These are phyloP conservation scores for Lepisosteus osseus DNA, from an alignment of 2,113 vertebrate genomes.

Conservation along the genomic window DNA sequence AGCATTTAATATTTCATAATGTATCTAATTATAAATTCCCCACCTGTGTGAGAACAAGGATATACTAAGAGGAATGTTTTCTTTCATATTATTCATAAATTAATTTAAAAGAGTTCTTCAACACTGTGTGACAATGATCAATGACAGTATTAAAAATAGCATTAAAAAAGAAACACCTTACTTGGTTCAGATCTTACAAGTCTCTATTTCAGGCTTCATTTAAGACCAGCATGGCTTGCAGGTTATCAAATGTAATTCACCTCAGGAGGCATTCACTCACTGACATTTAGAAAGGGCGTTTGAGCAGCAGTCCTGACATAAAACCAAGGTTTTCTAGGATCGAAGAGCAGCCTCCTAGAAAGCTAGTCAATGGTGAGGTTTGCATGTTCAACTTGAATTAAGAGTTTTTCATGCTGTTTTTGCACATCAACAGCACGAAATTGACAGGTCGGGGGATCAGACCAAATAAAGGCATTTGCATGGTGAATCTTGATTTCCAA, in stretches of 20 bases:
- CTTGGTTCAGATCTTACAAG: not conserved
- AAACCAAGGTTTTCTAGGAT: constrained; percentile 50
- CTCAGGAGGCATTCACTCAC: constrained; percentile 42
- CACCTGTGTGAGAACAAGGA: constrained; percentile 24
- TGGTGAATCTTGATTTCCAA: not conserved
- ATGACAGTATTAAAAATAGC: not conserved
- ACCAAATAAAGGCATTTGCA: not conserved
- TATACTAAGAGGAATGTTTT: constrained; percentile 26
- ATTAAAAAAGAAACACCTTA: constrained; percentile 3
- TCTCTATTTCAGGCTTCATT: not conserved
- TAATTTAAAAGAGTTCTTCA: constrained; percentile 18
- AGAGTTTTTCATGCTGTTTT: constrained; percentile 38
- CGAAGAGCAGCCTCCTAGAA: constrained; percentile 39
- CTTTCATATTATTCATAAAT: constrained; percentile 1
- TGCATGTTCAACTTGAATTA: constrained; percentile 42
- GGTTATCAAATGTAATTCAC: constrained; percentile 29
- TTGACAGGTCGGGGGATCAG: constrained; percentile 28
- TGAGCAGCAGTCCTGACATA: constrained; percentile 46
- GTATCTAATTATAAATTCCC: constrained; percentile 24
- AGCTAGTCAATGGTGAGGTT: constrained; percentile 42
- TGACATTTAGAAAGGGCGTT: constrained; percentile 55
- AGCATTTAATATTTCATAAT: no score
- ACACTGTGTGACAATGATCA: constrained; percentile 20
- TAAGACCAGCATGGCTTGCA: constrained; percentile 22
- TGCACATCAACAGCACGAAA: constrained; percentile 42